Base-by-base conservation (phyloP, 2,113 vertebrate species). In the Chascanopsetta lugubris region DNA sequence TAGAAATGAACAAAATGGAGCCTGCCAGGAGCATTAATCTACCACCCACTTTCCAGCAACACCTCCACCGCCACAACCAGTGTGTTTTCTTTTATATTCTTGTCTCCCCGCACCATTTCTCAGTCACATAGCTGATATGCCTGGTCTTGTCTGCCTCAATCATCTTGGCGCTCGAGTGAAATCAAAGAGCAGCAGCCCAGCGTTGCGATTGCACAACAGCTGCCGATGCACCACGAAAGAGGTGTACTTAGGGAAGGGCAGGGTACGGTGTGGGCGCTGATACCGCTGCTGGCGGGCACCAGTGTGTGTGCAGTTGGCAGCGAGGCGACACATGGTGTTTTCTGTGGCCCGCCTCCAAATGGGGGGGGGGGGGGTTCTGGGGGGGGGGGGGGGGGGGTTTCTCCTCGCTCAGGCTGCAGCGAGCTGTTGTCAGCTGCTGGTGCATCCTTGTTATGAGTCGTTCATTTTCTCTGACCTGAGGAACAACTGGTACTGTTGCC, bases 111-210 rank as follows among this genome's bases (percentile, higher is more conserved):
- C 89, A 77, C 88, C 84, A 81, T 87, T 88, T 91, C 85, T 80
- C 75, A 82, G 75, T 79, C 66, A 77, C 90, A 91, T 89, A 91
- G 90, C 86, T 91, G 87, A 93, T 93, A 69, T 92, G 93, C 85
- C 92, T 87, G 85, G 93, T 93, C 93, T 94, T 94, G 93, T 87
- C 91, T 89, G 86, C 83, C 78, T 85, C 89, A 83, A 80, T 91
- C 81, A 68, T 87, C 85, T 85, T 77, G 69, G 72, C 30, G 8
- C 81, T 73, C 63, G 84, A 76, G 78, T 61, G 68, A 91, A 91
- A 91, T 91, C 90, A 91, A 92, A 92, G 87, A 86, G 78, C 61
- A 86, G 78, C 61, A 72, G 59, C 83, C 68, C 83, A 81, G 78
- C 78, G 83, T 3, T 80, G 82, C 32, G 78, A 91, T 93, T 93